phyloP scores from a whole-genome alignment of 2,797 vertebrate species.

The Dryobates pubescens region DNA sequence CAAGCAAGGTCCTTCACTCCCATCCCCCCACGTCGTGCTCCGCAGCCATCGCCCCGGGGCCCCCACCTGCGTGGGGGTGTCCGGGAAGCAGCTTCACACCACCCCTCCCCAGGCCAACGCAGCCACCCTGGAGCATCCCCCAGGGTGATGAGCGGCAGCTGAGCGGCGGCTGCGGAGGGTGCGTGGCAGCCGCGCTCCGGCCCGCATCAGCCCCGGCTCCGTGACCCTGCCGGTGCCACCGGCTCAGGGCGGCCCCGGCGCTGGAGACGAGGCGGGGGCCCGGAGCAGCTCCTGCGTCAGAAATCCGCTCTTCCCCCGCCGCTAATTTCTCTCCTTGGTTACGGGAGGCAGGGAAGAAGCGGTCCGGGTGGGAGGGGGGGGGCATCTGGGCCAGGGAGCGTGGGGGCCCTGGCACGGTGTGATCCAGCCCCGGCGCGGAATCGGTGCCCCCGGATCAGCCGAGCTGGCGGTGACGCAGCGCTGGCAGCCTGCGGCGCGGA shows the following conservation, averaged over 20 bases:
- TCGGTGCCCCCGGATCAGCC: slow-evolving; percentile 5
- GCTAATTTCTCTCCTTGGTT: slow-evolving; percentile 32
- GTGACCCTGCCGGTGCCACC: background rate
- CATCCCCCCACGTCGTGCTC: background rate
- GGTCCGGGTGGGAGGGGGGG: slow-evolving; percentile 3
- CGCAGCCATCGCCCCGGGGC: background rate
- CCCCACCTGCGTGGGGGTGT: background rate
- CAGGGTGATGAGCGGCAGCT: background rate
- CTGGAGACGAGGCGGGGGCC: background rate
- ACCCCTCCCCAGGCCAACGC: background rate
- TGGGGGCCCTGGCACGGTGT: background rate
- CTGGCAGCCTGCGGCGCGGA: background rate
- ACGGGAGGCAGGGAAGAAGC: background rate
- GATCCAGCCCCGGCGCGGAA: background rate
- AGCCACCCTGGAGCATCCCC: background rate
- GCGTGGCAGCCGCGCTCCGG: background rate
- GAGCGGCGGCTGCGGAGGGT: background rate
- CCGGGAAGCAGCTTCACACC: background rate
- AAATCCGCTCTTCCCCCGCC: background rate
- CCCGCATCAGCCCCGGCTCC: background rate
- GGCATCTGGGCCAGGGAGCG: background rate
- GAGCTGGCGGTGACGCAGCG: background rate
- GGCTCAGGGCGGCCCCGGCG: background rate
- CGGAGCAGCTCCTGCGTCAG: slow-evolving; percentile 23
- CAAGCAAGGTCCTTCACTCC: background rate